Percentiles rank a stretch among this genome's conserved stretches.
phyloP scores from a whole-genome alignment of 2,888 invertebrate genomes.

The Caenorhabditis sp. region DNA sequence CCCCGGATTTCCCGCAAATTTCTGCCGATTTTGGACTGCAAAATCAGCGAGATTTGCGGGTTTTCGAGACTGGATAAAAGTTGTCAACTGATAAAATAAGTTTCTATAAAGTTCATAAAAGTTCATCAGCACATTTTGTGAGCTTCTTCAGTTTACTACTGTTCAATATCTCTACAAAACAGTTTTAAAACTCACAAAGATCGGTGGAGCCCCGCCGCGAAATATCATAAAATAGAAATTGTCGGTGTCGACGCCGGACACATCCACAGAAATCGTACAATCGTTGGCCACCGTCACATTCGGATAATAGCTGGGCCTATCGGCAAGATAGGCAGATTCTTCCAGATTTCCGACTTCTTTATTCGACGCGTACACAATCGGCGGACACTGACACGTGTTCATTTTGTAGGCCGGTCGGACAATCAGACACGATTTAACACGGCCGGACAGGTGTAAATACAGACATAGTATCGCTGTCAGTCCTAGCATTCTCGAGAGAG shows the following conservation, averaged over 20 bases:
- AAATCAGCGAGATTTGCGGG: too few relatives aligned
- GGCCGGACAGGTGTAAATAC: neutral
- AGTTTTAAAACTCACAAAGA: conserved; percentile 21
- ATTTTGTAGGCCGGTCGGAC: too few relatives aligned
- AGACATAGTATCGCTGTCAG: neutral
- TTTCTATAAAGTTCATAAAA: too few relatives aligned
- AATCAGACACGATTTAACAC: neutral
- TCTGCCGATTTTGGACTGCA: too few relatives aligned
- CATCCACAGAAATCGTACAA: neutral
- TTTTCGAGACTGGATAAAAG: neutral
- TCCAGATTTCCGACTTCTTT: neutral
- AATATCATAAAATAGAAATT: conserved; percentile 17
- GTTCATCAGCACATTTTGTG: too few relatives aligned
- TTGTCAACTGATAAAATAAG: too few relatives aligned
- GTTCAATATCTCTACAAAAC: too few relatives aligned
- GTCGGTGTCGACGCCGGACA: neutral
- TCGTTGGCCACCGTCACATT: neutral
- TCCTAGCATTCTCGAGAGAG: neutral
- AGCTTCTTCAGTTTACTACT: too few relatives aligned
- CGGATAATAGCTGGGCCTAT: neutral
- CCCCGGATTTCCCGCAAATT: too few relatives aligned
- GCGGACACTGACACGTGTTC: neutral
- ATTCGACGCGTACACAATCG: neutral
- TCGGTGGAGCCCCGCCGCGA: neutral
- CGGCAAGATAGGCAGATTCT: neutral